phyloP scores from a whole-genome alignment of 2,797 vertebrate genomes.

The Parauchenoglanis ngamensis region DNA sequence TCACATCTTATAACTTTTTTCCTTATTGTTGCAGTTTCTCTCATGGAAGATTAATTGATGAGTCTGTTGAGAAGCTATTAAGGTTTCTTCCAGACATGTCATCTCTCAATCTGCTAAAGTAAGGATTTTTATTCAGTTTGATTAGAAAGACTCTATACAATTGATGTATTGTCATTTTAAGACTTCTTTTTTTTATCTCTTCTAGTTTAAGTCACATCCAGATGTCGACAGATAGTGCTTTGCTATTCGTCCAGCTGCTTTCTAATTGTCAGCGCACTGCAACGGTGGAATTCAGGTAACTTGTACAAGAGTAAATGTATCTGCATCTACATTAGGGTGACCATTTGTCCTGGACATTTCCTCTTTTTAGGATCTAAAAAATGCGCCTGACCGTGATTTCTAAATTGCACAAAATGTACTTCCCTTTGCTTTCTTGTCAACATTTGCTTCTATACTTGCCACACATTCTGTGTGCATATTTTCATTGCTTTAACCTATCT shows the following conservation, averaged over 20 bases:
- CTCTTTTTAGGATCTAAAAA: background rate
- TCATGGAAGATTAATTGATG: constrained; percentile 65
- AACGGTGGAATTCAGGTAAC: constrained; percentile 79
- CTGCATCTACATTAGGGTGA: background rate
- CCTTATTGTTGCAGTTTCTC: constrained; percentile 65
- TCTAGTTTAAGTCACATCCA: constrained; percentile 75
- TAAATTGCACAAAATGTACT: background rate
- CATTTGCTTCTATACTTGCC: background rate
- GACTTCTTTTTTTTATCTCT: background rate
- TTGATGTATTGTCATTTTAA: background rate
- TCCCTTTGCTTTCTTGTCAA: background rate
- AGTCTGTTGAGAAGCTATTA: constrained; percentile 73
- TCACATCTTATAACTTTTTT: background rate
- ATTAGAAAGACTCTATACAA: background rate
- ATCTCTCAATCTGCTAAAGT: constrained; percentile 80
- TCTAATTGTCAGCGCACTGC: constrained; percentile 67
- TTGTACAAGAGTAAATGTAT: background rate
- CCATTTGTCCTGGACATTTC: background rate
- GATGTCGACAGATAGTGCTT: constrained; percentile 61
- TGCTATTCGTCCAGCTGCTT: constrained; percentile 71
- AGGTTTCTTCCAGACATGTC: constrained; percentile 67
- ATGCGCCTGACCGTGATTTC: background rate
- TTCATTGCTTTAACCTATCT: background rate
- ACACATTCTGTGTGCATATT: background rate
- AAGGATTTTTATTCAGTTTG: constrained; percentile 46